Evolutionary conservation across 2,888 invertebrate genomes (phyloP).

Genomic region (Ochropleura leucogaster): DNA sequence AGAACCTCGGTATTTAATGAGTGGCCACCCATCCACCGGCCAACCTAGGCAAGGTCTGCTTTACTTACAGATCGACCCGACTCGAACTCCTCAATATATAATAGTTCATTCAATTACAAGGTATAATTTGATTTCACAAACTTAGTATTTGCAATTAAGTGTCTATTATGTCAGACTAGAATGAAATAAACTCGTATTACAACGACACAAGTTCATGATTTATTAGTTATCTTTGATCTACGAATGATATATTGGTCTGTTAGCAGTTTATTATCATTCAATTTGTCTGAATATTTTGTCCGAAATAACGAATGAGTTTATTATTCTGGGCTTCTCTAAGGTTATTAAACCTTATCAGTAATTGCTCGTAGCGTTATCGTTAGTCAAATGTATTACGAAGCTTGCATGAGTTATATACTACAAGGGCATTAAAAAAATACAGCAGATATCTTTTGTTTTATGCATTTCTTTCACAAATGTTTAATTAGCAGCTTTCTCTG

Average conservation of each 20-base stretch:
- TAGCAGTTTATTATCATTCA: conserved; percentile 38
- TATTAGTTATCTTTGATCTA: conserved; percentile 32
- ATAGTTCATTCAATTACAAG: background rate
- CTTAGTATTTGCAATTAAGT: background rate
- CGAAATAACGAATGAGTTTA: conserved; percentile 22
- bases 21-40: too few relatives aligned
- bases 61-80: too few relatives aligned
- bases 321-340: background rate
- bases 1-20: too few relatives aligned
- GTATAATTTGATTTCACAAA: background rate
- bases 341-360: background rate
- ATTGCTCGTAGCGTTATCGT: background rate
- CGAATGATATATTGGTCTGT: conserved; percentile 36
- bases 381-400: too few relatives aligned
- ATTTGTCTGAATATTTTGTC: conserved; percentile 33
- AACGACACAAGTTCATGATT: conserved; percentile 17
- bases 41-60: too few relatives aligned
- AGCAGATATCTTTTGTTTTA: too few relatives aligned
- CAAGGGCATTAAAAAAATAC: too few relatives aligned
- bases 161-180: background rate
- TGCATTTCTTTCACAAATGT: too few relatives aligned
- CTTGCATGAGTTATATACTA: too few relatives aligned
- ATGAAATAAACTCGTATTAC: conserved; percentile 16
- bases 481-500: too few relatives aligned
- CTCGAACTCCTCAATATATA: background rate